A percentile compares a stretch with the other conserved stretches of the same genome.
These are phyloP conservation scores for Parotocinclus haroldoi DNA, from an alignment of 2,797 vertebrate species.

Conservation along the genomic window DNA sequence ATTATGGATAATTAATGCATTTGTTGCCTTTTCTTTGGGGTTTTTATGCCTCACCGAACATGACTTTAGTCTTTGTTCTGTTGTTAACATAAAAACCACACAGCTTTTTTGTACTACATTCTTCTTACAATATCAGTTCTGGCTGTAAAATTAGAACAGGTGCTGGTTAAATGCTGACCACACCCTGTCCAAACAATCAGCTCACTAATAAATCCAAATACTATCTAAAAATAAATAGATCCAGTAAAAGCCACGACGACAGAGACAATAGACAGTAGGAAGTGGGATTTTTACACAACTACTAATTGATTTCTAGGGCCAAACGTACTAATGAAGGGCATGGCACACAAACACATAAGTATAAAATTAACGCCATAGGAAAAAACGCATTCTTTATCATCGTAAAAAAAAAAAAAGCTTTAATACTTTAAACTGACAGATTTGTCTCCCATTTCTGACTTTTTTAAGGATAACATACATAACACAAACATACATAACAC, in stretches of 20 bases:
- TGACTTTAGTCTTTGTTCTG: not conserved
- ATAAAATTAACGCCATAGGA: too few relatives aligned
- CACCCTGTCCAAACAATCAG: constrained; percentile 53
- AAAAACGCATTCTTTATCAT: too few relatives aligned
- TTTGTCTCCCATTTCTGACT: too few relatives aligned
- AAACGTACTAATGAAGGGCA: too few relatives aligned
- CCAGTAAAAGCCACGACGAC: not conserved
- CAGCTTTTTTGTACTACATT: not conserved
- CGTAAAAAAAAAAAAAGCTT: too few relatives aligned
- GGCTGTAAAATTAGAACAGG: constrained; percentile 61
- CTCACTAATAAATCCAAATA: not conserved
- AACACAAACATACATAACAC: too few relatives aligned
- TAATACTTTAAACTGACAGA: too few relatives aligned
- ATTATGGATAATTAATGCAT: not conserved
- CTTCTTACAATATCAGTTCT: constrained; percentile 16
- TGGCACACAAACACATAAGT: too few relatives aligned
- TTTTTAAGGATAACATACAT: too few relatives aligned
- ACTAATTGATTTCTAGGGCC: too few relatives aligned
- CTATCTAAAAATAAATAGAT: constrained; percentile 59
- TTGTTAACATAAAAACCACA: constrained; percentile 13
- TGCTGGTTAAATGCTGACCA: constrained; percentile 55
- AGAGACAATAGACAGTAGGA: not conserved
- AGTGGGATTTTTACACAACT: too few relatives aligned
- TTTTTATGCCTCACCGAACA: not conserved
- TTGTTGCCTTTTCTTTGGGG: constrained; percentile 8